These are phyloP conservation scores for Orgyia antiqua DNA, from an alignment of 2,888 invertebrate genomes.

Conservation along the genomic window DNA sequence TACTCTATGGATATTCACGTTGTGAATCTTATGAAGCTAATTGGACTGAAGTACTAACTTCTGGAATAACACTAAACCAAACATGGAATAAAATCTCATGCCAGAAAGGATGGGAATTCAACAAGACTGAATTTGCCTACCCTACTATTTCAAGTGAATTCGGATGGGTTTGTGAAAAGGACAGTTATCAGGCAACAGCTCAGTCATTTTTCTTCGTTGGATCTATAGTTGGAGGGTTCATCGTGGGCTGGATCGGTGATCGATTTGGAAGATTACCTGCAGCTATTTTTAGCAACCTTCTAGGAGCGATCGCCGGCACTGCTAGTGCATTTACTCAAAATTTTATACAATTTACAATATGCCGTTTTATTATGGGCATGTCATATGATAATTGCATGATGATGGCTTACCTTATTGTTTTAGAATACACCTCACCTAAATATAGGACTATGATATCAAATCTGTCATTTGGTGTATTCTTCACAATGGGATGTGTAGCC, in stretches of 20 bases:
- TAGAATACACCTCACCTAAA: slow-evolving; percentile 55
- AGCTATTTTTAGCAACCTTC: slow-evolving; percentile 39
- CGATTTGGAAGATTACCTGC: slow-evolving; percentile 52
- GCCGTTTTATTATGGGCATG: slow-evolving; percentile 55
- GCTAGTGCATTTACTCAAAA: slow-evolving; percentile 38
- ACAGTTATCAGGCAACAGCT: slow-evolving; percentile 53
- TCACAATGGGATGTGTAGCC: slow-evolving; percentile 29
- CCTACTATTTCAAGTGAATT: slow-evolving; percentile 51
- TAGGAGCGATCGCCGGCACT: slow-evolving; percentile 46
- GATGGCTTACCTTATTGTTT: slow-evolving; percentile 48
- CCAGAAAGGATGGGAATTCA: slow-evolving; percentile 56
- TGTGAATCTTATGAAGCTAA: slow-evolving; percentile 46
- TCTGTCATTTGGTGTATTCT: slow-evolving; percentile 50
- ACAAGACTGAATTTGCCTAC: slow-evolving; percentile 54
- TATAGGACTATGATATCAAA: slow-evolving; percentile 54
- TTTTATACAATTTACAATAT: slow-evolving; percentile 41
- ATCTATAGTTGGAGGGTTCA: slow-evolving; percentile 50
- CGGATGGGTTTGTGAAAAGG: slow-evolving; percentile 55
- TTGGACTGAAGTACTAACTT: slow-evolving; percentile 42
- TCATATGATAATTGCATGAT: slow-evolving; percentile 59
- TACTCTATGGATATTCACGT: slow-evolving; percentile 46
- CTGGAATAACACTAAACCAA: slow-evolving; percentile 27
- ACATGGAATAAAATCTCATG: slow-evolving; percentile 39
- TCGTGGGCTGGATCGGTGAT: slow-evolving; percentile 53
- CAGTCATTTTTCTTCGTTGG: slow-evolving; percentile 55